A percentile compares a stretch with the other conserved stretches of the same genome.
Evolutionary conservation across 2,797 vertebrate genomes (phyloP).

Genomic region (Danio aesculapii): DNA sequence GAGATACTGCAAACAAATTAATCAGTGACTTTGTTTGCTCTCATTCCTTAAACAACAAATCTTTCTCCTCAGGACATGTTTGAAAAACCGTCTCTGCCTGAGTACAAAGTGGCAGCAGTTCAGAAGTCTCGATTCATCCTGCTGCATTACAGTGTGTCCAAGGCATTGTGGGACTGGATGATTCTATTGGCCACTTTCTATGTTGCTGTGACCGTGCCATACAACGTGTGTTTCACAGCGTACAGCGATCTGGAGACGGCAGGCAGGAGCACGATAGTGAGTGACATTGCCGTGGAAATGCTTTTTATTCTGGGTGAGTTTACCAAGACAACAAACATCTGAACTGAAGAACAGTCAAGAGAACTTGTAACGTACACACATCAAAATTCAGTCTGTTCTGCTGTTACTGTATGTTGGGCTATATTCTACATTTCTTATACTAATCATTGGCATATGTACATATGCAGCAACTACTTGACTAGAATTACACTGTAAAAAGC

Average conservation of each 20-base stretch:
- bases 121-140: constrained; percentile 85
- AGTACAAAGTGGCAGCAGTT: constrained; percentile 86
- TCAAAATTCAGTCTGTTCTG: neutral
- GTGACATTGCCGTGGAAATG: constrained; percentile 87
- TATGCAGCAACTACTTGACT: neutral
- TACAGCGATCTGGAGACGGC: constrained; percentile 79
- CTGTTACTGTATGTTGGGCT: neutral
- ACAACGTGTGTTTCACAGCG: constrained; percentile 86
- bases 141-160: constrained; percentile 88
- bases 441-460: neutral
- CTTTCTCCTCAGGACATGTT: constrained; percentile 79
- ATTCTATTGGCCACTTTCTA: constrained; percentile 91
- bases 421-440: neutral
- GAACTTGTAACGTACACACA: neutral
- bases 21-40: neutral
- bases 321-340: neutral
- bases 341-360: neutral
- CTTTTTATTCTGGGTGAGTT: constrained; percentile 88
- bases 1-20: neutral
- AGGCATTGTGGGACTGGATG: constrained; percentile 89
- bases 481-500: no score
- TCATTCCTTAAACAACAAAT: neutral
- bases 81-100: constrained; percentile 84
- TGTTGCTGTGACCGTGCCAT: constrained; percentile 86
- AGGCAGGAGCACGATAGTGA: constrained; percentile 85